Evolutionary conservation across 2,113 vertebrate species (phyloP), one percentile per base, ranked within the genome.

Genomic region (Sinocyclocheilus rhinocerous): DNA sequence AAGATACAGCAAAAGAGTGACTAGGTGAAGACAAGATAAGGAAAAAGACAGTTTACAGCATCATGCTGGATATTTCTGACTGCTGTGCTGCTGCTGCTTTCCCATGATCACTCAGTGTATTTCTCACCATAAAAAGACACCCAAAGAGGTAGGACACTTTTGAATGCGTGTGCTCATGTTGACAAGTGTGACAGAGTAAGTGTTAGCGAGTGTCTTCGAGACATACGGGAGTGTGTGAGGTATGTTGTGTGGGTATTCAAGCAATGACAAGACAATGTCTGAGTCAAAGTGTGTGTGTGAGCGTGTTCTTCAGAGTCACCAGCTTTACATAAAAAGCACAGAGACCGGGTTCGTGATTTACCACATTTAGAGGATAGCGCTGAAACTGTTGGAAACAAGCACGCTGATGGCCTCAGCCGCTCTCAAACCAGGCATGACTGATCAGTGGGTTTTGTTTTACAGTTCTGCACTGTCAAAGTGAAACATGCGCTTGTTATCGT

Each of bases 21-120:
- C 76, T 63, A 84, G 81, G 82, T 83, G 86, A 85, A 72, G 78
- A 42, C 81, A 80, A 86, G 87, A 67, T 42, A 29, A 50, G 55
- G 85, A 91, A 89, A 90, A 90, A 91, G 89, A 90, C 89, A 94
- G 89, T 79, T 90, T 86, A 75, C 33, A 73, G 85, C 77, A 81
- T 72, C 39, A 87, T 91, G 93, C 93, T 95, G 94, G 94, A 95
- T 96, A 93, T 93, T 92, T 89, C 87, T 89, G 89, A 89, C 85
- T 91, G 93, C 91, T 89, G 78, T 87, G 91, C 90, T 88, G 81
- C 90, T 89, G 90, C 89, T 18, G 89, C 84, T 92, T 92, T 94
- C 92, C 90, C 92, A 94, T 96, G 93, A 94, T 92, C 91, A 90
- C 90, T 94, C 91, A 90, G 88, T 89, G 90, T 88, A 87, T 87